These are phyloP conservation scores for Orthosia gracilis DNA, from an alignment of 2,888 invertebrate species.

Conservation along the genomic window DNA sequence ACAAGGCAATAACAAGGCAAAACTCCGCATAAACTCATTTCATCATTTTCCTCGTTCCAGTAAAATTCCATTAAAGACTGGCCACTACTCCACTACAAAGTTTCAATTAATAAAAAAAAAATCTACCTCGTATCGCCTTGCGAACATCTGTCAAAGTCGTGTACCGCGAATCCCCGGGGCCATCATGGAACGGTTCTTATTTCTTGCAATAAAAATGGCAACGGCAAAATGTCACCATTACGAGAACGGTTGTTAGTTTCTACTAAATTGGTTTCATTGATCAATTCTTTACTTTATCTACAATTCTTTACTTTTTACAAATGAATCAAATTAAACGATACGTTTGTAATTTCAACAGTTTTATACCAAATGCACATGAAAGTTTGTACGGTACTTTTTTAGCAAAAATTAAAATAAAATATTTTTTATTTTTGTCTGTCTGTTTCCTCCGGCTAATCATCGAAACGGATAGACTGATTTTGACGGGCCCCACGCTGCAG, in stretches of 20 bases:
- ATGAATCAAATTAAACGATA: no score
- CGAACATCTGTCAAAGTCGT: conserved; percentile 54
- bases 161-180: conserved; percentile 35
- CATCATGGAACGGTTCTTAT: conserved; percentile 37
- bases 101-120: conserved; percentile 41
- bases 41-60: conserved; percentile 1
- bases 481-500: no score
- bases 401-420: no score
- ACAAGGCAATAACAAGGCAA: neutral
- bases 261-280: conserved; percentile 50
- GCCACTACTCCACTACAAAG: conserved; percentile 4
- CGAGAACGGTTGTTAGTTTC: conserved; percentile 35
- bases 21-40: neutral
- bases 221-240: conserved; percentile 43
- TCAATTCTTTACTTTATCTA: conserved; percentile 29
- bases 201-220: conserved; percentile 49
- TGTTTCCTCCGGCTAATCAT: no score
- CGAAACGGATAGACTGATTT: no score
- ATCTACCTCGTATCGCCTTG: conserved; percentile 28
- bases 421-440: no score
- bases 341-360: no score
- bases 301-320: conserved; percentile 20
- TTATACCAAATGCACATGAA: no score
- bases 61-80: conserved; percentile 11
- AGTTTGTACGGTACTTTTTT: no score